phyloP scores from a whole-genome alignment of 2,113 vertebrate genomes.

The Zootoca vivipara region DNA sequence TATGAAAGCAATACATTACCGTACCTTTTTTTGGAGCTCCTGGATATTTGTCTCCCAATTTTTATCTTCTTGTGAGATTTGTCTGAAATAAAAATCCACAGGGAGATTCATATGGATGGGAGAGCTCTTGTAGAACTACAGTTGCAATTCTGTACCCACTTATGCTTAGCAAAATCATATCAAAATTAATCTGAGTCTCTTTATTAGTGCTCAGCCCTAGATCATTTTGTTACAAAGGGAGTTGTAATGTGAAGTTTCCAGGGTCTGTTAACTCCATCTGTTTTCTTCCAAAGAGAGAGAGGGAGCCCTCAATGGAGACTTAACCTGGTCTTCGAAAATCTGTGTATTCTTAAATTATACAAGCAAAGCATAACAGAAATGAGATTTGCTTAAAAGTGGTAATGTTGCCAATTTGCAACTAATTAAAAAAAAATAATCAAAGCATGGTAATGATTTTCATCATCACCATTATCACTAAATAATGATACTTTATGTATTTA shows the following conservation, averaged over 20 bases:
- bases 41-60: constrained; percentile 98
- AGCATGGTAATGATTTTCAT: no score
- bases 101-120: constrained; percentile 37
- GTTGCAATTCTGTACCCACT: background rate
- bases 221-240: background rate
- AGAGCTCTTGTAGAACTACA: background rate
- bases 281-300: background rate
- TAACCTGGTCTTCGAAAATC: background rate
- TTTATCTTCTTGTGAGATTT: constrained; percentile 98
- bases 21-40: constrained; percentile 94
- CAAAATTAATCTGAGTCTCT: background rate
- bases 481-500: background rate
- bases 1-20: constrained; percentile 69
- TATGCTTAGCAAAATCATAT: background rate
- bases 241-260: background rate
- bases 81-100: constrained; percentile 74
- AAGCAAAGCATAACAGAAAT: background rate
- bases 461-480: background rate
- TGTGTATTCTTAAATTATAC: background rate
- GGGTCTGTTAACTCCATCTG: background rate
- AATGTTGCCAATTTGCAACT: no score
- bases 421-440: no score
- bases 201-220: background rate
- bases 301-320: no score
- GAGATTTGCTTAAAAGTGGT: no score